phyloP scores from a whole-genome alignment of 2,113 vertebrate genomes.

The Taxidea taxus region DNA sequence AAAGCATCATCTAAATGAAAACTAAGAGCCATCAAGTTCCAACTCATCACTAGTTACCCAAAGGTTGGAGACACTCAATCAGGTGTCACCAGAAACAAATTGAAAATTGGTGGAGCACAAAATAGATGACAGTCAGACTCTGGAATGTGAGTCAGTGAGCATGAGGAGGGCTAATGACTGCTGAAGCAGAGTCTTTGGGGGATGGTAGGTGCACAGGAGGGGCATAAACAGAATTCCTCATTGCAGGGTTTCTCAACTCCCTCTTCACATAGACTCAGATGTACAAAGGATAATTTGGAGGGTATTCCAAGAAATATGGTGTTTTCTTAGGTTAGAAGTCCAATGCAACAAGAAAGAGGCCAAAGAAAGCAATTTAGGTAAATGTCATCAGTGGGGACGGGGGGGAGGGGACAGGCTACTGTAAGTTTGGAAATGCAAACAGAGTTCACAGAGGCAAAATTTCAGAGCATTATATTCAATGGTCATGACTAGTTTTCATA shows the following conservation, averaged over 20 bases:
- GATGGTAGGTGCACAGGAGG: fast-evolving
- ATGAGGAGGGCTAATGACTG: background rate
- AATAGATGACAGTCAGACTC: background rate
- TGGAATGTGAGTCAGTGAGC: background rate
- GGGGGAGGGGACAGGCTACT: background rate
- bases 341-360: background rate
- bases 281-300: background rate
- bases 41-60: background rate
- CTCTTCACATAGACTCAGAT: too few relatives aligned
- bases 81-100: background rate
- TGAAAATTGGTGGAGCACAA: background rate
- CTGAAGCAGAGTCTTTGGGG: background rate
- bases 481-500: background rate
- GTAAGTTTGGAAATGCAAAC: background rate
- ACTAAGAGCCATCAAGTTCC: background rate
- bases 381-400: background rate
- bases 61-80: background rate
- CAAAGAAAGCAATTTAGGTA: background rate
- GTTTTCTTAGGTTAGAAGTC: background rate
- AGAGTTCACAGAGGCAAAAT: background rate
- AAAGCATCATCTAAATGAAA: background rate
- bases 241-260: background rate
- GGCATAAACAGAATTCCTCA: background rate
- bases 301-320: background rate
- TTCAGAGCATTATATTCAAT: background rate